Evolutionary conservation across 2,888 invertebrate species (phyloP), one percentile per base, ranked within the genome.

Genomic region (Teleogryllus oceanicus): DNA sequence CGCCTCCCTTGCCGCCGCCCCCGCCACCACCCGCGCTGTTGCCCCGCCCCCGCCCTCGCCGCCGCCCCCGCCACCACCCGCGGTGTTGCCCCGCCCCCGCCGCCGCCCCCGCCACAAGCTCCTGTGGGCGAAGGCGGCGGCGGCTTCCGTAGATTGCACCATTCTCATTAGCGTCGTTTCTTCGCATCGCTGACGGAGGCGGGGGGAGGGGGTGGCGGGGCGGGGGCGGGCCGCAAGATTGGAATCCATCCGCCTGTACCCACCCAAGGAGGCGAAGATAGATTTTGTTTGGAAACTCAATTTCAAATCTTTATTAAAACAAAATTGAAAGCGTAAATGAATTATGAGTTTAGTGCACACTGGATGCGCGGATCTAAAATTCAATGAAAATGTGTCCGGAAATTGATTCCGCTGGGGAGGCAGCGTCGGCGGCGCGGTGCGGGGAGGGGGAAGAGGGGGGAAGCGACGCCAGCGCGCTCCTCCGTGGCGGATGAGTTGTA

Each of bases 251-350:
- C 78, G 49, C 49, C 78, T 5, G n/a, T 20, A 16, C 16, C 78
- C 78, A 78, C 49, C 77, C 77, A 21, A 77, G 20, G 77, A 49
- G 49, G 49, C 50, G 78, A 51, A 78, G 51, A 62, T 62, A 62
- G 62, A 62, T 62, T 62, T 62, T 62, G 62, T 77, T 77, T 77
- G n/a, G 78, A 80, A 82, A 82, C 80, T 75, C 77, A 82, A 82
- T 82, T 82, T 82, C 24, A 78, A 80, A 81, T 80, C 82, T 82
- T 82, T 82, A 82, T 82, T 82, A 80, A 82, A 82, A 82, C 81
- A 75, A 81, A 82, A 82, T 82, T 82, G 82, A 77, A 82, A 82
- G 77, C 75, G 76, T 82, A 79, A 82, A 82, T 82, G 78, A 82
- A 80, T 82, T 81, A 82, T 76, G 51, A 78, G 76, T 49, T 75